Conservation (phyloP, 2,797 vertebrate species). For the Enteromius thamalakanensis region DNA sequence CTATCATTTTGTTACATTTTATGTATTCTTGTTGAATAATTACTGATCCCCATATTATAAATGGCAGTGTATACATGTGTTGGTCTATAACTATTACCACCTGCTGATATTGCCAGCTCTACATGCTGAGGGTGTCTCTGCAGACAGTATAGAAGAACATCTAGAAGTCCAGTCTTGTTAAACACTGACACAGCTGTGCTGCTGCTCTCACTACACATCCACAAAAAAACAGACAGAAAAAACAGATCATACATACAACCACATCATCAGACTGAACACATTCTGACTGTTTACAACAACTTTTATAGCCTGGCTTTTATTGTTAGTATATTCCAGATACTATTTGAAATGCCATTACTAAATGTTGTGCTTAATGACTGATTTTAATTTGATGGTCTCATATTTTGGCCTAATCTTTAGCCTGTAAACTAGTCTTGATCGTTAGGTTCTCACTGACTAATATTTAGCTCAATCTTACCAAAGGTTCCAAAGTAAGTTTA, state of each 20-base stretch:
- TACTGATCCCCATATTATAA: background rate
- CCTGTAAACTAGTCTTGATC: background rate
- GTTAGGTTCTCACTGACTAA: background rate
- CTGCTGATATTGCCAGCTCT: constrained; percentile 90
- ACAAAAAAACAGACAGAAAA: constrained; percentile 1
- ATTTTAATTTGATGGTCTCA: background rate
- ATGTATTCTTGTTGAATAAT: background rate
- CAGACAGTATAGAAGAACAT: constrained; percentile 85
- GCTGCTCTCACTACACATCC: constrained; percentile 86
- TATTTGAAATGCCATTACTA: background rate
- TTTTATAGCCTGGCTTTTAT: background rate
- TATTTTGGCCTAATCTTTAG: background rate
- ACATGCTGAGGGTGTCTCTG: constrained; percentile 85
- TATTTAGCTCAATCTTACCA: constrained; percentile 79
- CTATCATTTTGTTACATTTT: background rate
- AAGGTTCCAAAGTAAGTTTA: constrained; percentile 95
- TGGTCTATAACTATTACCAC: constrained; percentile 71
- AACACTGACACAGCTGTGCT: constrained; percentile 87
- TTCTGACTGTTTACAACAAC: background rate
- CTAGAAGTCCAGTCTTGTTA: constrained; percentile 90
- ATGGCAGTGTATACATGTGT: background rate
- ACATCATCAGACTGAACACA: background rate
- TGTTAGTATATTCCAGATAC: background rate
- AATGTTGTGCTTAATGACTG: background rate
- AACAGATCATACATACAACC: background rate